A percentile compares a stretch with the other conserved stretches of the same genome.
These are phyloP conservation scores for Chrysocyon brachyurus DNA, from an alignment of 2,797 vertebrate genomes.

Conservation along the genomic window DNA sequence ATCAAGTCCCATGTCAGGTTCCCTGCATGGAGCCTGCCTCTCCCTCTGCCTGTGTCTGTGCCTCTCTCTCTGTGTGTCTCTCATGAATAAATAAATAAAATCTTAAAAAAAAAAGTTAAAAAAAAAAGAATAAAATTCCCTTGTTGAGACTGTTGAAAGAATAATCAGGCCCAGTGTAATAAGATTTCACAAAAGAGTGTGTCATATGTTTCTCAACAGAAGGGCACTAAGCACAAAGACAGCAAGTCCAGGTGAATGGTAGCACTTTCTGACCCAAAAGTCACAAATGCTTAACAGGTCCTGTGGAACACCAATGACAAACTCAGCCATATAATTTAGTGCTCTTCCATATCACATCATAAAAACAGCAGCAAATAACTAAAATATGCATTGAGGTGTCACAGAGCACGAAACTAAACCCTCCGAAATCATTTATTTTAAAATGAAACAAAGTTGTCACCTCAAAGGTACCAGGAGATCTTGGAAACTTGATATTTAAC, in stretches of 20 bases:
- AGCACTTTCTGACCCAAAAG: background rate
- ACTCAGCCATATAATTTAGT: slow-evolving; percentile 37
- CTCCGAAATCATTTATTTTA: slow-evolving; percentile 52
- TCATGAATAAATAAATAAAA: too few relatives aligned
- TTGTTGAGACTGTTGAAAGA: slow-evolving; percentile 35
- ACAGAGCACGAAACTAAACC: slow-evolving; percentile 32
- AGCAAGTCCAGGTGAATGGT: background rate
- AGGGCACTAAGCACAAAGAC: background rate
- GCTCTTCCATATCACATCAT: slow-evolving; percentile 1
- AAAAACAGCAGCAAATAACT: slow-evolving; percentile 43
- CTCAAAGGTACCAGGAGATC: background rate
- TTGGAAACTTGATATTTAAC: slow-evolving; percentile 12
- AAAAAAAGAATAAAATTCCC: slow-evolving; percentile 37
- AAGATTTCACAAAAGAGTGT: background rate
- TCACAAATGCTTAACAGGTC: slow-evolving; percentile 2
- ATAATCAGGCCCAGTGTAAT: background rate
- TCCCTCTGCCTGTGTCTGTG: too few relatives aligned
- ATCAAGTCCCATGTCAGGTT: too few relatives aligned
- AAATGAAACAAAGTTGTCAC: slow-evolving; percentile 45
- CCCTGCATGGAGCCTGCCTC: too few relatives aligned
- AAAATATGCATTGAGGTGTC: slow-evolving; percentile 8
- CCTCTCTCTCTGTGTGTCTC: too few relatives aligned
- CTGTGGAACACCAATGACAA: background rate
- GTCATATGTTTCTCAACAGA: slow-evolving; percentile 12
- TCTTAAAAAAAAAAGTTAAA: too few relatives aligned